Percentiles rank a stretch among this genome's conserved stretches.
These are phyloP conservation scores for Bubo scandiacus DNA, from an alignment of 2,113 vertebrate species.

Conservation along the genomic window DNA sequence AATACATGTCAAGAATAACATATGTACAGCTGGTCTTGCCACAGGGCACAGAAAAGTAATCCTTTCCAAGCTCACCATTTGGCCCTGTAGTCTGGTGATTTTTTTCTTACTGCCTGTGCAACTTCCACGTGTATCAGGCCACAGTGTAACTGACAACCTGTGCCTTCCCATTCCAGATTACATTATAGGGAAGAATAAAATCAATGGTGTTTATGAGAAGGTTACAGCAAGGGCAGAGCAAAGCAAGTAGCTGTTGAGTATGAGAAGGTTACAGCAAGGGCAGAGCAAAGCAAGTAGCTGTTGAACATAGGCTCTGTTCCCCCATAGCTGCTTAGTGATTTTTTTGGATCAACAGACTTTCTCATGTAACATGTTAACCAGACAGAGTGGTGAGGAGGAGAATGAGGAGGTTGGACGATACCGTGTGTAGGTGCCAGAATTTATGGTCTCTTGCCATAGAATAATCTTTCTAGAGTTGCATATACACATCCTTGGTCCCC, in stretches of 20 bases:
- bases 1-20: not conserved
- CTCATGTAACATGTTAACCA: not conserved
- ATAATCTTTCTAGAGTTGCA: not conserved
- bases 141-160: not conserved
- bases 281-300: not conserved
- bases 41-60: not conserved
- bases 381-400: not conserved
- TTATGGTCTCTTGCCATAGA: not conserved
- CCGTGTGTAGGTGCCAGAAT: not conserved
- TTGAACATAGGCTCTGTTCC: not conserved
- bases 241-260: not conserved
- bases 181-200: not conserved
- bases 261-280: not conserved
- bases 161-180: not conserved
- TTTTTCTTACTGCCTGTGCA: not conserved
- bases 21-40: not conserved
- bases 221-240: not conserved
- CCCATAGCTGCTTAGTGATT: not conserved
- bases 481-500: no score
- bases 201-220: not conserved
- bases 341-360: not conserved
- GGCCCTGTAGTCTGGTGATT: not conserved
- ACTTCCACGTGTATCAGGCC: not conserved
- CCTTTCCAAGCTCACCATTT: not conserved
- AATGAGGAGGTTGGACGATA: not conserved